Percentiles rank a stretch among this genome's conserved stretches.
Conservation (phyloP, 2,113 vertebrate genomes). For the Camarhynchus parvulus region DNA sequence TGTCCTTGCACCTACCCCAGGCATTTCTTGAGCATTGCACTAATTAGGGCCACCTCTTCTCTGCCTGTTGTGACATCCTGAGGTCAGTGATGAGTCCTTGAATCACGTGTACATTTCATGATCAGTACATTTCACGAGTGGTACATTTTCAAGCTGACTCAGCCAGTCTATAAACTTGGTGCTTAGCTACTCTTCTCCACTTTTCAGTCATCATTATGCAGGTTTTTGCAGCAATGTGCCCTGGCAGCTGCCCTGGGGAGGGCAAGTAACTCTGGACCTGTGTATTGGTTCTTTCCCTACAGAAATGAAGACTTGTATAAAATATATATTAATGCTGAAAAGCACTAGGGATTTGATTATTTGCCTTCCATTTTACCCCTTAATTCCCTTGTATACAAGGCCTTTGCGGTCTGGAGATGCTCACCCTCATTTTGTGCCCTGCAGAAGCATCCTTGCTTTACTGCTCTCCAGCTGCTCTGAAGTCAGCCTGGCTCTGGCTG, state of each 20-base stretch:
- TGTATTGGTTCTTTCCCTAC: neutral
- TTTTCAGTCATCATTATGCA: neutral
- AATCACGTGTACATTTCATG: rapidly evolving
- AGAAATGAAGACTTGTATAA: neutral
- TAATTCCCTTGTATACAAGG: neutral
- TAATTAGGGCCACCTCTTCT: neutral
- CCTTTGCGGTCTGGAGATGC: neutral
- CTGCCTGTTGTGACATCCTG: neutral
- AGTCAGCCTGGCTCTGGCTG: neutral
- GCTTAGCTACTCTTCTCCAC: neutral
- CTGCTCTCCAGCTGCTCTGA: neutral
- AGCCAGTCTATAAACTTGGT: neutral
- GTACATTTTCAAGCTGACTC: neutral
- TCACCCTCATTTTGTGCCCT: neutral
- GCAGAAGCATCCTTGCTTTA: neutral
- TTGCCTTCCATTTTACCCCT: neutral
- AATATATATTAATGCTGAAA: neutral
- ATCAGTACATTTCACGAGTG: neutral
- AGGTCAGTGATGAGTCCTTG: neutral
- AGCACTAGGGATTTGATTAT: neutral
- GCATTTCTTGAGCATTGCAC: rapidly evolving
- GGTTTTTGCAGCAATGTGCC: neutral
- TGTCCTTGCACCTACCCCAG: neutral
- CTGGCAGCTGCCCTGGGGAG: neutral
- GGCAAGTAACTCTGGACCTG: neutral